These are phyloP conservation scores for Caenorhabditis afra DNA, from an alignment of 2,888 invertebrate genomes.

Conservation along the genomic window DNA sequence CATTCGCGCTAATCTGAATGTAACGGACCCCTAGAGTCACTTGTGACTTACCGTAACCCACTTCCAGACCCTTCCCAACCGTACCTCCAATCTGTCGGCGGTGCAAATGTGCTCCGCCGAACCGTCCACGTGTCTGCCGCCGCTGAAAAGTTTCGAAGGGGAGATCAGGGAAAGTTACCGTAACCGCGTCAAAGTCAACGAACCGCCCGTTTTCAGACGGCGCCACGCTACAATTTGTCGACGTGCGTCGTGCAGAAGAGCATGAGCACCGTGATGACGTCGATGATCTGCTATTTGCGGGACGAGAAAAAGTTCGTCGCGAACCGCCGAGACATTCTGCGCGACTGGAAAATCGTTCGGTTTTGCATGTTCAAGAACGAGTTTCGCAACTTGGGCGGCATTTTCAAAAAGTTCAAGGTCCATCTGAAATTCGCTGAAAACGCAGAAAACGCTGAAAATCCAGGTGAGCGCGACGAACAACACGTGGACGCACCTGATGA, in stretches of 20 bases:
- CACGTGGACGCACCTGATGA: conserved; percentile 59
- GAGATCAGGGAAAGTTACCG: conserved; percentile 36
- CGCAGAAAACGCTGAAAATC: too few relatives aligned
- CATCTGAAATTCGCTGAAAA: background rate
- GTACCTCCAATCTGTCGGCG: conserved; percentile 31
- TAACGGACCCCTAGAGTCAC: background rate
- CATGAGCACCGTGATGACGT: conserved; percentile 70
- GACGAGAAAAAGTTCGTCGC: conserved; percentile 57
- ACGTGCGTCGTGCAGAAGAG: conserved; percentile 71
- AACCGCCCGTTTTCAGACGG: conserved; percentile 36
- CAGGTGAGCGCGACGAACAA: conserved; percentile 3
- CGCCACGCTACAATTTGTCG: conserved; percentile 56
- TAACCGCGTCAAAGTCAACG: too few relatives aligned
- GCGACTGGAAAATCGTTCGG: conserved; percentile 57
- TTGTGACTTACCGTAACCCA: background rate
- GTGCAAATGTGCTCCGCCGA: conserved; percentile 26
- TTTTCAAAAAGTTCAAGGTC: conserved; percentile 50
- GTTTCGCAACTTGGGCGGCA: conserved; percentile 37
- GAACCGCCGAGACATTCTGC: conserved; percentile 57
- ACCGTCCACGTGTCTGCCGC: conserved; percentile 36
- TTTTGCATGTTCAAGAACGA: conserved; percentile 56
- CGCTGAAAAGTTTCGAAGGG: conserved; percentile 39
- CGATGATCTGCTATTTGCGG: conserved; percentile 66
- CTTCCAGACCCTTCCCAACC: conserved; percentile 40
- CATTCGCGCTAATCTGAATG: conserved; percentile 34